phyloP scores from a whole-genome alignment of 2,888 invertebrate genomes.

The Drosophila nr. medialis region DNA sequence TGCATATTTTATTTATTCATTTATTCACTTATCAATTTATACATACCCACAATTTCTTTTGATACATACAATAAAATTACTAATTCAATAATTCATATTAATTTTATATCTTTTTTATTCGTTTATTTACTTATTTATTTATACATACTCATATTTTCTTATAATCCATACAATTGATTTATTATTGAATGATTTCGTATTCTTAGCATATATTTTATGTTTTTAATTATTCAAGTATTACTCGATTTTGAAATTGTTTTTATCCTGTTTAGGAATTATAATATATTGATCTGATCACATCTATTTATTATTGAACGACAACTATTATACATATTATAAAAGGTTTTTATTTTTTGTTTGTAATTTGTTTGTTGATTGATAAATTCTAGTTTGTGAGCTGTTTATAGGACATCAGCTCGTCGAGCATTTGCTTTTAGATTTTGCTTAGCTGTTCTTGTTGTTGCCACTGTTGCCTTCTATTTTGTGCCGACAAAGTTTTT shows the following conservation, averaged over 20 bases:
- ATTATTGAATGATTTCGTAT: not conserved
- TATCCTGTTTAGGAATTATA: not conserved
- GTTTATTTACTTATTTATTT: not conserved
- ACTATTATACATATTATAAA: too few relatives aligned
- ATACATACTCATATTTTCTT: not conserved
- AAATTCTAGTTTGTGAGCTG: not conserved
- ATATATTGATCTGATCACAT: not conserved
- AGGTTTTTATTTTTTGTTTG: too few relatives aligned
- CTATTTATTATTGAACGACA: too few relatives aligned
- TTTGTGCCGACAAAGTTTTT: conserved; percentile 75
- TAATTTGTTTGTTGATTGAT: too few relatives aligned
- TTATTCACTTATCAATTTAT: not conserved
- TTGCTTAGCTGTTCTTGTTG: conserved; percentile 25
- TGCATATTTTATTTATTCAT: not conserved
- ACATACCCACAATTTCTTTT: not conserved
- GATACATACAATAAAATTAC: not conserved
- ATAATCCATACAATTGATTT: not conserved
- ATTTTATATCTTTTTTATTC: not conserved
- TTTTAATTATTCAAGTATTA: not conserved
- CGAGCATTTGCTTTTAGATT: not conserved
- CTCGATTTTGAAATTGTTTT: not conserved
- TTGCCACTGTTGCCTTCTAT: conserved; percentile 57
- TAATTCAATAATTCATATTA: not conserved
- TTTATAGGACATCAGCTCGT: conserved; percentile 1
- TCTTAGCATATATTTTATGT: not conserved